A percentile compares a stretch with the other conserved stretches of the same genome.
These are phyloP conservation scores for Mormyrops boulengeri DNA, from an alignment of 2,797 vertebrate species.

Conservation along the genomic window DNA sequence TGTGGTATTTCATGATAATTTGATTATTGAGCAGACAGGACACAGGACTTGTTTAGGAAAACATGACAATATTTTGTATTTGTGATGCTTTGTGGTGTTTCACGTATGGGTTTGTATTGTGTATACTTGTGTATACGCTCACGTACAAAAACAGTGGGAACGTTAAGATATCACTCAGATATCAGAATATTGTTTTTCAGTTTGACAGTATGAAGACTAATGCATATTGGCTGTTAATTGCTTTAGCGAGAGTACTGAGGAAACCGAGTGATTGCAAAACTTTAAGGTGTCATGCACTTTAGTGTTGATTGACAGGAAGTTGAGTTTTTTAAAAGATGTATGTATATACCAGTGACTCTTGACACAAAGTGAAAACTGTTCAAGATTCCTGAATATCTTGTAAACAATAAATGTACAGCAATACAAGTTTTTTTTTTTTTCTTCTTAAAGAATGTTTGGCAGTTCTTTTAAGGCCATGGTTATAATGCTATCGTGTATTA, in stretches of 20 bases:
- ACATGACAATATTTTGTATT: background rate
- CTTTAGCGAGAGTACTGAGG: slow-evolving; percentile 18
- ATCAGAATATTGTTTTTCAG: background rate
- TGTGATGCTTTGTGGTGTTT: background rate
- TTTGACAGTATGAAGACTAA: background rate
- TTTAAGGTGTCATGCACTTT: slow-evolving; percentile 44
- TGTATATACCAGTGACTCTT: slow-evolving; percentile 43
- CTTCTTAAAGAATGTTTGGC: background rate
- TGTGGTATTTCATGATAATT: background rate
- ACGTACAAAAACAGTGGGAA: background rate
- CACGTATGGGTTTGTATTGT: background rate
- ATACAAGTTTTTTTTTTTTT: slow-evolving; percentile 3
- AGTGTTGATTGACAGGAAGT: slow-evolving; percentile 24
- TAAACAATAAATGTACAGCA: slow-evolving; percentile 50
- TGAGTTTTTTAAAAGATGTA: slow-evolving; percentile 13
- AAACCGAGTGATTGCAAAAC: slow-evolving; percentile 16
- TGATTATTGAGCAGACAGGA: background rate
- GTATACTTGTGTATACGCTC: background rate
- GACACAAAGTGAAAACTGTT: slow-evolving; percentile 26
- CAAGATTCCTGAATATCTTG: slow-evolving; percentile 39
- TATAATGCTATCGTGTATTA: background rate
- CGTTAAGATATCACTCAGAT: background rate
- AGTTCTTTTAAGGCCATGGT: background rate
- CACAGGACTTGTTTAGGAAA: background rate
- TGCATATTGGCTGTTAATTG: background rate